A percentile compares a stretch with the other conserved stretches of the same genome.
Conservation (phyloP, 2,113 vertebrate species). For the Saimiri boliviensis region DNA sequence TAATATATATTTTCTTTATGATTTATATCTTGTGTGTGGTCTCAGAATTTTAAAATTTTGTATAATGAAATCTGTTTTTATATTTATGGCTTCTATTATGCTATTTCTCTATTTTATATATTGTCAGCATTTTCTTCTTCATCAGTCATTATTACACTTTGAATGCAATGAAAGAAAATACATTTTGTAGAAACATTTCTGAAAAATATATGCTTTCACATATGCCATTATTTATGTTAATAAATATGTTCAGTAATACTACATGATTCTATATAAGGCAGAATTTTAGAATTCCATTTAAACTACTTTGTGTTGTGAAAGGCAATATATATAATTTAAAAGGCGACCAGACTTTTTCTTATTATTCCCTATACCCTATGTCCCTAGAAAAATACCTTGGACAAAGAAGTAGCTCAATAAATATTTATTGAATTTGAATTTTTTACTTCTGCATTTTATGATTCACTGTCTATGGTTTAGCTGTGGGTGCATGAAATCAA, state of each 20-base stretch:
- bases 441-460: conserved; percentile 1
- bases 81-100: neutral
- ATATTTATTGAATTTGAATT: conserved; percentile 18
- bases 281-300: neutral
- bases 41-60: neutral
- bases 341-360: neutral
- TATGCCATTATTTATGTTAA: neutral
- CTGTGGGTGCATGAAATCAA: conserved; percentile 52
- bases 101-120: neutral
- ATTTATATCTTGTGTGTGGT: neutral
- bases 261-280: neutral
- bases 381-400: neutral
- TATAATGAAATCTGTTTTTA: neutral
- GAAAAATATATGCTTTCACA: neutral
- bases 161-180: neutral
- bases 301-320: neutral
- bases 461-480: conserved; percentile 24
- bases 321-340: neutral
- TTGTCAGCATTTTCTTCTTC: neutral
- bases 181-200: neutral
- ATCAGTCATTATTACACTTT: neutral
- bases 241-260: neutral
- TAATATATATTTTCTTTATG: neutral
- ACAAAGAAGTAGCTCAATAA: conserved; percentile 18
- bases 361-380: neutral